Evolutionary conservation across 2,113 vertebrate genomes (phyloP).

Genomic region (Channa argus): DNA sequence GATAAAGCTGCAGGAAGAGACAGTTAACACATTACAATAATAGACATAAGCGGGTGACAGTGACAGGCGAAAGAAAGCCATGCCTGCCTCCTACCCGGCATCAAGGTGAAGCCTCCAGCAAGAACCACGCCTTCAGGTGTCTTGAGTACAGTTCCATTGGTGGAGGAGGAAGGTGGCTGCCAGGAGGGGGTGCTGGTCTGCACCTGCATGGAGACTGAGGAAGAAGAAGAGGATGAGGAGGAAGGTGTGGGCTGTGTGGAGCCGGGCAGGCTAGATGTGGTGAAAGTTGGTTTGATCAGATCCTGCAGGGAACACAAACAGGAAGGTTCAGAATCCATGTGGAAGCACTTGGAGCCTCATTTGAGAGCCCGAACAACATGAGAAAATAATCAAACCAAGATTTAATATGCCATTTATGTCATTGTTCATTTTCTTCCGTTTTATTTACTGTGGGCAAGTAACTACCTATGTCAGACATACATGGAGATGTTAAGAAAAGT

Average conservation of each 20-base stretch:
- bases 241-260: conserved; percentile 57
- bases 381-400: too few species aligned
- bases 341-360: too few species aligned
- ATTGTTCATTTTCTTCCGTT: too few species aligned
- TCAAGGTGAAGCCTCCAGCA: conserved; percentile 91
- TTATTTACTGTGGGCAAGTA: too few species aligned
- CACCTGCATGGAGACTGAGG: conserved; percentile 32
- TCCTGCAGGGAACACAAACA: conserved; percentile 80
- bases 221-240: conserved; percentile 83
- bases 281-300: conserved; percentile 86
- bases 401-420: too few species aligned
- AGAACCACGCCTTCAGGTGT: conserved; percentile 90
- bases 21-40: too few species aligned
- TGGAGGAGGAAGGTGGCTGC: conserved; percentile 87
- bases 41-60: neutral
- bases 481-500: too few species aligned
- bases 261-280: conserved; percentile 86
- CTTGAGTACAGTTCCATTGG: conserved; percentile 93
- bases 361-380: too few species aligned
- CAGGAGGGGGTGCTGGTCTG: conserved; percentile 89
- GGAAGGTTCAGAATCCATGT: too few species aligned
- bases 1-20: too few species aligned
- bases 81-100: conserved; percentile 86
- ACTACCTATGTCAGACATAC: too few species aligned
- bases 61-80: neutral